Percentiles rank a stretch among this genome's conserved stretches.
phyloP scores from a whole-genome alignment of 2,113 vertebrate species.

The Mionectes macconnelli region DNA sequence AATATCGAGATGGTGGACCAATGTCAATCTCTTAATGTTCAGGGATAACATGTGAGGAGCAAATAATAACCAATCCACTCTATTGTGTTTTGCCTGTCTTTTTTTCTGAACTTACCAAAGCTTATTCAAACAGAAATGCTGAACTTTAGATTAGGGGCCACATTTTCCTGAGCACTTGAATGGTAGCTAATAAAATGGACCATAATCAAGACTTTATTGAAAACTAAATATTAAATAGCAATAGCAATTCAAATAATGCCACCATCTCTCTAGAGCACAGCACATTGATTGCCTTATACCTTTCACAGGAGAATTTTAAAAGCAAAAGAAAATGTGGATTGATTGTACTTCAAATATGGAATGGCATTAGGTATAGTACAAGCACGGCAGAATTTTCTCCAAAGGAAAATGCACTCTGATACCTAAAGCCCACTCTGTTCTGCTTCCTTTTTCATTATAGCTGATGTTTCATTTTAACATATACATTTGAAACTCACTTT shows the following conservation, averaged over 20 bases:
- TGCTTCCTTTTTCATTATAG: slow-evolving; percentile 46
- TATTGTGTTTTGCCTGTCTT: background rate
- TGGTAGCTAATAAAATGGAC: background rate
- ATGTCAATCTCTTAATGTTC: background rate
- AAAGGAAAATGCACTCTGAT: background rate
- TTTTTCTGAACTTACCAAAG: background rate
- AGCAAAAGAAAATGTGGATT: slow-evolving; percentile 38
- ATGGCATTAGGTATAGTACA: background rate
- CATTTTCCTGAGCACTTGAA: background rate
- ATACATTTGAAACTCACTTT: slow-evolving; percentile 39
- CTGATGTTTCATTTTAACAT: slow-evolving; percentile 54
- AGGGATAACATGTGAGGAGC: background rate
- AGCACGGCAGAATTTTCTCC: background rate
- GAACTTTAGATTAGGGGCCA: background rate
- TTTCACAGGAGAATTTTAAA: slow-evolving; percentile 25
- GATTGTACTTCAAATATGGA: slow-evolving; percentile 9
- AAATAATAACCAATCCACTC: background rate
- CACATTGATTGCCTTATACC: background rate
- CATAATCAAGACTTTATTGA: background rate
- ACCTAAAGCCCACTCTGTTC: background rate
- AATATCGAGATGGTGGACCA: background rate
- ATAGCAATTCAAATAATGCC: background rate
- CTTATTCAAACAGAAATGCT: background rate
- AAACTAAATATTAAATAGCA: slow-evolving; percentile 38
- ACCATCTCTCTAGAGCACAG: background rate